phyloP scores from a whole-genome alignment of 2,797 vertebrate species.

The Cryptoblepharus egeriae region DNA sequence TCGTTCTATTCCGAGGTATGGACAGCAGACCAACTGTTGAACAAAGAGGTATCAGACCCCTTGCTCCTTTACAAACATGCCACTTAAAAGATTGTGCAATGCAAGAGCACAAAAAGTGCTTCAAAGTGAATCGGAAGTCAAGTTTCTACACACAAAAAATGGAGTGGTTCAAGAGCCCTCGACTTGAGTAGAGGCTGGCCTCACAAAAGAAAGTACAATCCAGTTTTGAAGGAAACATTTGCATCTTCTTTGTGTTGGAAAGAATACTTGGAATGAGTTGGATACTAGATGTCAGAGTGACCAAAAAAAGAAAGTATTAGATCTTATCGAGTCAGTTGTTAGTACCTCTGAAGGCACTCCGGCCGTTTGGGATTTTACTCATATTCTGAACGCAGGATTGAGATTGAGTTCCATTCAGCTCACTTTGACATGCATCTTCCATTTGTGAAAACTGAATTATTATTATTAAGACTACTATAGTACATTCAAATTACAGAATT shows the following conservation, averaged over 20 bases:
- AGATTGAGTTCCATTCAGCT: too few species aligned
- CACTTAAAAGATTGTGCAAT: slow-evolving; percentile 7
- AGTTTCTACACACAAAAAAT: neutral
- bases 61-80: neutral
- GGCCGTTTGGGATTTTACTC: neutral
- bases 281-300: neutral
- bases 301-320: neutral
- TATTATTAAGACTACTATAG: neutral
- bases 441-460: neutral
- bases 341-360: neutral
- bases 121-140: slow-evolving; percentile 8
- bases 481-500: neutral
- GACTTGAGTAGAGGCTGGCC: neutral
- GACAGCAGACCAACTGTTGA: neutral
- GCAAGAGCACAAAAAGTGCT: neutral
- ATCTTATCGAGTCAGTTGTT: neutral
- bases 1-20: slow-evolving; percentile 8
- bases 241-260: slow-evolving; percentile 1
- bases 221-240: neutral
- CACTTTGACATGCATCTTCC: neutral
- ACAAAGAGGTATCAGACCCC: neutral
- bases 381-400: neutral
- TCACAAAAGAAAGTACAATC: neutral
- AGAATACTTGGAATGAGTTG: slow-evolving; percentile 9
- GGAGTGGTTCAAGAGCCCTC: neutral